Conservation (phyloP, 37 sponge, comb jelly and placozoan genomes). For the Cliona cf. orientalis region DNA sequence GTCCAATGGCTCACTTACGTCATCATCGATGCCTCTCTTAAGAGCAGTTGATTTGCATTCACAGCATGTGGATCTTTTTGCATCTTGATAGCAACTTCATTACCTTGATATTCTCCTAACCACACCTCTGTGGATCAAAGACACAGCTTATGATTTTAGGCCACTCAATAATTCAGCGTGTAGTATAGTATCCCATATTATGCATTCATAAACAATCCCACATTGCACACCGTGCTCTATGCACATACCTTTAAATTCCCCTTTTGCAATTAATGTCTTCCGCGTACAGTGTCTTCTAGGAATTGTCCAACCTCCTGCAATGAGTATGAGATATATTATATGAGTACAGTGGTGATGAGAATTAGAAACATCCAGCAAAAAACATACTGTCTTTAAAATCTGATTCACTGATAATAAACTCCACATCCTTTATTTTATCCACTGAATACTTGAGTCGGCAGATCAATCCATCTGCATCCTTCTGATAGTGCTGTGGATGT, state of each 20-base stretch:
- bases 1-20: no score
- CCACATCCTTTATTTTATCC: conserved; percentile 60
- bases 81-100: conserved; percentile 87
- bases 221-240: no score
- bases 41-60: conserved; percentile 64
- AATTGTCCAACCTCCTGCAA: conserved; percentile 89
- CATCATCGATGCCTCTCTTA: conserved; percentile 90
- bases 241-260: conserved; percentile 98
- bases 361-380: background rate
- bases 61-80: conserved; percentile 65
- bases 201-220: no score
- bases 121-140: conserved; percentile 83
- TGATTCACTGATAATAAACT: conserved; percentile 53
- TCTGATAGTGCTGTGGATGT: conserved; percentile 88
- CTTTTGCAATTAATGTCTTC: conserved; percentile 72
- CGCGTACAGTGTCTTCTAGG: conserved; percentile 47
- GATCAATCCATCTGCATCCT: conserved; percentile 84
- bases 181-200: no score
- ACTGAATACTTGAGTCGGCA: conserved; percentile 68
- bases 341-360: no score
- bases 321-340: background rate
- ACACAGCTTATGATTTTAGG: no score
- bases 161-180: no score
- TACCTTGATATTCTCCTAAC: conserved; percentile 71
- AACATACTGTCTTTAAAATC: conserved; percentile 79